A percentile compares a stretch with the other conserved stretches of the same genome.
These are phyloP conservation scores for Parnassius mnemosyne DNA, from an alignment of 2,888 invertebrate genomes.

Conservation along the genomic window DNA sequence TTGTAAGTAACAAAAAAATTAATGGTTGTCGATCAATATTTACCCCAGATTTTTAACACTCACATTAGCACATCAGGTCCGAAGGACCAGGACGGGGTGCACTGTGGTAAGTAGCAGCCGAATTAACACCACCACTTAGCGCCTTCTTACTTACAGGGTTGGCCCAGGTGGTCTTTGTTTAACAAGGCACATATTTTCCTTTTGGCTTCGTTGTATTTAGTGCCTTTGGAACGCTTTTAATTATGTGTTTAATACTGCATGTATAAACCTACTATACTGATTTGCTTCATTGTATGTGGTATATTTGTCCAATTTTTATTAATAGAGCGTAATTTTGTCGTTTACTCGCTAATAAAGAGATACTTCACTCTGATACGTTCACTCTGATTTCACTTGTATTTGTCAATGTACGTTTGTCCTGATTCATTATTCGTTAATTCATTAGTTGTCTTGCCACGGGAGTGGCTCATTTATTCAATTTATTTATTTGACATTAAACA, in stretches of 20 bases:
- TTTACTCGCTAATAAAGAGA: no score
- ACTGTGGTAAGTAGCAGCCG: constrained; percentile 44
- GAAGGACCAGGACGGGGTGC: constrained; percentile 42
- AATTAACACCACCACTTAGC: constrained; percentile 74
- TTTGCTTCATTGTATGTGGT: no score
- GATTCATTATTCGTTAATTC: no score
- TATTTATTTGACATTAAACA: no score
- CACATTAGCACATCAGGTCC: constrained; percentile 49
- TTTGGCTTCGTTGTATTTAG: constrained; percentile 32
- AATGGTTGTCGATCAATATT: constrained; percentile 50
- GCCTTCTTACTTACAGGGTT: constrained; percentile 55
- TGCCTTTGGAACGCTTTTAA: constrained; percentile 33
- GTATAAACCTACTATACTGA: no score
- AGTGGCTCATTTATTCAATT: no score
- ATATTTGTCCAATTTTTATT: no score
- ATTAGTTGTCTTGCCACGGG: no score
- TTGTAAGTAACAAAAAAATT: constrained; percentile 27
- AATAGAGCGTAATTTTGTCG: no score
- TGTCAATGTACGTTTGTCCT: no score
- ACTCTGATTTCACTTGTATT: no score
- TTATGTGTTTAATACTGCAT: constrained; percentile 5
- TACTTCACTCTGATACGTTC: no score
- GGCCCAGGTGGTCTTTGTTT: constrained; percentile 78
- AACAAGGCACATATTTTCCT: constrained; percentile 37
- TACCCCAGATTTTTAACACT: constrained; percentile 54